Evolutionary conservation across 2,797 vertebrate genomes (phyloP).

Genomic region (Artibeus lituratus): DNA sequence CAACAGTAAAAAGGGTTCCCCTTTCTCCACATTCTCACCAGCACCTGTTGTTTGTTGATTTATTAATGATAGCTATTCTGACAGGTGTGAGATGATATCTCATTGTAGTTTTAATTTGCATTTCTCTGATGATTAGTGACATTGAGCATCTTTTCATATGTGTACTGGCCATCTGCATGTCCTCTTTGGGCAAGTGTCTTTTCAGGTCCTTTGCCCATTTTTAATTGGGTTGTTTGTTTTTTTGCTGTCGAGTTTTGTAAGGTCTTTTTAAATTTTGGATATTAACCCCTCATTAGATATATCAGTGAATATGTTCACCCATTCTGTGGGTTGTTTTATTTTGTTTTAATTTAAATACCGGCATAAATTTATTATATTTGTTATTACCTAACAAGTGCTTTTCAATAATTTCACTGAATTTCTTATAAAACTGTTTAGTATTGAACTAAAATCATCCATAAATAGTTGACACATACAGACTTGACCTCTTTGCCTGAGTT

Average conservation of each 20-base stretch:
- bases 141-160: background rate
- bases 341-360: background rate
- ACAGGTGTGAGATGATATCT: background rate
- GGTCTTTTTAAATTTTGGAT: background rate
- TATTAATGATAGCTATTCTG: background rate
- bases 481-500: background rate
- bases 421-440: background rate
- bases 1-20: too few relatives aligned
- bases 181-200: background rate
- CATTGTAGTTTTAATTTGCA: background rate
- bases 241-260: background rate
- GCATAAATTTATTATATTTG: background rate
- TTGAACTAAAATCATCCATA: background rate
- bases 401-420: background rate
- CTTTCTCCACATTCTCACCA: too few relatives aligned
- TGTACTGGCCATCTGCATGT: background rate
- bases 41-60: too few relatives aligned
- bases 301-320: too few relatives aligned
- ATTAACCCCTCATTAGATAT: too few relatives aligned
- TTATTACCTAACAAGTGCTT: background rate
- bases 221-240: background rate
- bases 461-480: background rate
- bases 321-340: too few relatives aligned
- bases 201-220: background rate
- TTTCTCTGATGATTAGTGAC: background rate